Conservation (phyloP, 2,113 vertebrate genomes). For the Syrrhaptes paradoxus region DNA sequence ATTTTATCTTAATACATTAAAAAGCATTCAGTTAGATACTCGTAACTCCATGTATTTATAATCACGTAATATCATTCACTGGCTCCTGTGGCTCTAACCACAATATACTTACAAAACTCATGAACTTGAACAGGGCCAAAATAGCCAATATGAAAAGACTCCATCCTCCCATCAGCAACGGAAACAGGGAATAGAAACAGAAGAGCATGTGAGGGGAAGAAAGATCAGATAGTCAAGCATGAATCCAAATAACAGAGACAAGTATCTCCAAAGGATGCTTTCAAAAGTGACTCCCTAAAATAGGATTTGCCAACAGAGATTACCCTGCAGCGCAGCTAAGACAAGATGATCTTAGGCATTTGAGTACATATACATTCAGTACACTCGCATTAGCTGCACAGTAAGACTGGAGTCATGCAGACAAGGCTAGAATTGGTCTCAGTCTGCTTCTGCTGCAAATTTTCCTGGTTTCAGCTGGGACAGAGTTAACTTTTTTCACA, state of each 20-base stretch:
- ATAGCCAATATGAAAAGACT: not conserved
- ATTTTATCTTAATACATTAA: not conserved
- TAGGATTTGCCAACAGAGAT: not conserved
- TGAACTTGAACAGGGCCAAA: not conserved
- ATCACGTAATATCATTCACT: not conserved
- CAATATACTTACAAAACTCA: not conserved
- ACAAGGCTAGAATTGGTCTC: not conserved
- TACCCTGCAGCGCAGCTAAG: not conserved
- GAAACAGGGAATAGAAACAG: not conserved
- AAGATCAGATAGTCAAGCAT: not conserved
- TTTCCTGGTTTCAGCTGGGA: too few species aligned
- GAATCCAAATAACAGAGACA: not conserved
- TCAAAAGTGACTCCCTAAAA: not conserved
- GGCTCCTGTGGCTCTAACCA: not conserved
- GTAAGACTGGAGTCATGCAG: not conserved
- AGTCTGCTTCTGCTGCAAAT: too few species aligned
- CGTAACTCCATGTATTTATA: not conserved
- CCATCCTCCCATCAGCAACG: not conserved
- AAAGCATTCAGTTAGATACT: not conserved
- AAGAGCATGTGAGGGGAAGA: not conserved
- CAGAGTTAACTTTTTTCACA: too few species aligned
- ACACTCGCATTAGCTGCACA: accelerated
- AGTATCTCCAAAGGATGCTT: not conserved
- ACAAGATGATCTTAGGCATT: accelerated
- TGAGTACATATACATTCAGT: too few species aligned